phyloP scores from a whole-genome alignment of 2,113 vertebrate species.

The Peromyscus californicus region DNA sequence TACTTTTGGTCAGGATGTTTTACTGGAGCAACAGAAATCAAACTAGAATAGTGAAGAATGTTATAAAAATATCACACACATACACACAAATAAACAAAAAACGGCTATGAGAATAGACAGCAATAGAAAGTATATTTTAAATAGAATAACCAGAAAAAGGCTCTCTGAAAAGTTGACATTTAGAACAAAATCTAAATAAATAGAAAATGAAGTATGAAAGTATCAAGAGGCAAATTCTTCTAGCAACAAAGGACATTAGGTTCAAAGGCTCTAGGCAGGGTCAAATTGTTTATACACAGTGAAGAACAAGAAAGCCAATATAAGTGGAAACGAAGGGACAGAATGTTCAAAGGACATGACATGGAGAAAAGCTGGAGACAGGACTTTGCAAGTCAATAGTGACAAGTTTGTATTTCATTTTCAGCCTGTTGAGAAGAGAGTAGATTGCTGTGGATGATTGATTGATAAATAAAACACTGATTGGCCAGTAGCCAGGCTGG shows the following conservation, averaged over 20 bases:
- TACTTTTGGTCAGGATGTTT: background rate
- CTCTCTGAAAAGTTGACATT: background rate
- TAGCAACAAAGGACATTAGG: background rate
- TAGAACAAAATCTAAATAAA: background rate
- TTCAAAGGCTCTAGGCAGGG: background rate
- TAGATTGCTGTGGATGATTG: too few species aligned
- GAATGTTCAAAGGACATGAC: background rate
- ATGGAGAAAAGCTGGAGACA: background rate
- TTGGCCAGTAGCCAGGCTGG: too few species aligned
- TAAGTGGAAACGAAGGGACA: rapidly evolving
- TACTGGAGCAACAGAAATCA: background rate
- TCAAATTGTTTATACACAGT: background rate
- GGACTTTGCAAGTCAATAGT: background rate
- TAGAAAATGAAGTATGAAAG: background rate
- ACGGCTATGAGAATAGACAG: background rate
- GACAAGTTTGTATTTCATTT: background rate
- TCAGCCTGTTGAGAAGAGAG: background rate
- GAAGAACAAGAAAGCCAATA: background rate
- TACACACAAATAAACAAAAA: background rate
- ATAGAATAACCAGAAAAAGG: background rate
- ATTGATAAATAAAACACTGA: too few species aligned
- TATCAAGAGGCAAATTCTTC: background rate
- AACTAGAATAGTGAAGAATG: background rate
- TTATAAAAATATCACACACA: too few species aligned
- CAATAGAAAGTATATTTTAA: background rate